Conservation (phyloP, 2,797 vertebrate genomes). For the Silurus lanzhouensis region DNA sequence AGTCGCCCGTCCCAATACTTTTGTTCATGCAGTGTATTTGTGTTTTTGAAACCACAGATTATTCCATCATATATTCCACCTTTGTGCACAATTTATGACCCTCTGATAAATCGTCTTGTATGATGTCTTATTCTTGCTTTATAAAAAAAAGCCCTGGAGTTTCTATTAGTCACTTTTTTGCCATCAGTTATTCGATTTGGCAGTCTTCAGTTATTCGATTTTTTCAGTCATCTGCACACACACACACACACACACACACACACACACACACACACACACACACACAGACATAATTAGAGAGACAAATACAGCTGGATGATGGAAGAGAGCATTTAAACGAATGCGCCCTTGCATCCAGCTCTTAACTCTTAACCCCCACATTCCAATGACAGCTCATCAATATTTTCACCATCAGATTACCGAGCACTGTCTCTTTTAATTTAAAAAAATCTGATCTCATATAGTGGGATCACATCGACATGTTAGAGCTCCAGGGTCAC, state of each 20-base stretch:
- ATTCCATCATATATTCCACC: not conserved
- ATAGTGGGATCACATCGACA: not conserved
- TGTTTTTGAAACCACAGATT: not conserved
- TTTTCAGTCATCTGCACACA: not conserved
- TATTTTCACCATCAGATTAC: conserved; percentile 37
- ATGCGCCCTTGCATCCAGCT: conserved; percentile 39
- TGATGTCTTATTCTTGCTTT: not conserved
- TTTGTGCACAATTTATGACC: not conserved
- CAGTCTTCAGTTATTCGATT: not conserved
- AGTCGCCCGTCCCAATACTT: too few species aligned
- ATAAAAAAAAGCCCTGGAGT: not conserved
- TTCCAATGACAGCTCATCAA: conserved; percentile 59
- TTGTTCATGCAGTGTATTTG: too few species aligned
- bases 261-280: not conserved
- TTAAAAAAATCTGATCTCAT: not conserved
- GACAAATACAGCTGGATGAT: conserved; percentile 38
- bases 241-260: not conserved
- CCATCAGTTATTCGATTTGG: conserved; percentile 21
- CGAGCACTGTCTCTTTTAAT: not conserved
- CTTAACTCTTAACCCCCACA: conserved; percentile 11
- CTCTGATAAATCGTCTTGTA: too few species aligned
- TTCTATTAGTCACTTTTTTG: conserved; percentile 8
- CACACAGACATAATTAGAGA: conserved; percentile 7
- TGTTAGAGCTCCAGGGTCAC: not conserved
- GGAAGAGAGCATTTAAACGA: conserved; percentile 49